Evolutionary conservation across 1,140 invertebrate species (phyloP), one percentile per base, ranked within the genome.

Genomic region (Delia radicum): DNA sequence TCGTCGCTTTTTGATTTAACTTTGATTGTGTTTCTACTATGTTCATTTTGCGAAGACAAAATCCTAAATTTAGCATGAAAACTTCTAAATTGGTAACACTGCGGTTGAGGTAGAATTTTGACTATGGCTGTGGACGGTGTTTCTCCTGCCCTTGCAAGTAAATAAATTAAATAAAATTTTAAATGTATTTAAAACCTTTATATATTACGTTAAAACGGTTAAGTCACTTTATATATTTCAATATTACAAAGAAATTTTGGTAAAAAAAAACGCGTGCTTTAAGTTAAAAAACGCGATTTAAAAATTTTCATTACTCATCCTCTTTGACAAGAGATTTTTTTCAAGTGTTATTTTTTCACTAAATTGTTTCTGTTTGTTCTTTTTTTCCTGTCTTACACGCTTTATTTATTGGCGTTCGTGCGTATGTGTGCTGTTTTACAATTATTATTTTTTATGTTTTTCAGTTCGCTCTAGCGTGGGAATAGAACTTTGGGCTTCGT

Each of bases 71-170:
- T n/a, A n/a, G n/a, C n/a, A n/a, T n/a, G n/a, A n/a, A n/a, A n/a
- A n/a, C n/a, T n/a, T n/a, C n/a, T 55, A 55, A 55, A 15, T 24
- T 62, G 55, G 55, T 5, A 62, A 62, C 8, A 62, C 12, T 21
- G 55, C 28, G 15, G 62, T 81, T 75, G 74, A 78, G 78, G 78
- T 78, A 78, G 81, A 79, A 78, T 84, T 85, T 83, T 82, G 84
- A 82, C 81, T 81, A 85, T 85, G 84, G 84, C 83, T 85, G 82
- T 79, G 81, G 84, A 85, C 78, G 81, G 82, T 29, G 82, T 81
- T 84, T 81, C 82, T 84, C 84, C 84, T 82, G 82, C 84, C 78
- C 79, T 85, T 81, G 84, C 84, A 82, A 82, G 84, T 85, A 81
- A 83, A 81, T 85, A 82, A 80, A n/a, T 73, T 4, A 18, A 62